Percentiles rank a stretch among this genome's conserved stretches.
These are phyloP conservation scores for Montipora cactus DNA, from an alignment of 64 coral and sea anemone species.

Conservation along the genomic window DNA sequence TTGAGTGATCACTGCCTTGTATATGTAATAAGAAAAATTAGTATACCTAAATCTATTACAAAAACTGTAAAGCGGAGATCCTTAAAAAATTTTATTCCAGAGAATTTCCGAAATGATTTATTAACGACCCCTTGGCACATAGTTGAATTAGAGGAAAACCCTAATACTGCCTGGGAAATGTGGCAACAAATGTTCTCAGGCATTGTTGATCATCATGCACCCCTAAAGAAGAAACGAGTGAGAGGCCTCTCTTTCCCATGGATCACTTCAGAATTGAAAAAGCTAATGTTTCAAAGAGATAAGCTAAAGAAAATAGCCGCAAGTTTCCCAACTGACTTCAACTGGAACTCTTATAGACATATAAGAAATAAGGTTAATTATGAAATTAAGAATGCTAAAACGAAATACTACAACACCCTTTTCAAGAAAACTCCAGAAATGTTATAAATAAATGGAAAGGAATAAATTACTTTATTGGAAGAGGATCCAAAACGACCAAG, in stretches of 20 bases:
- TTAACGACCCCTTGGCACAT: too few relatives aligned
- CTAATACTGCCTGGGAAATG: too few relatives aligned
- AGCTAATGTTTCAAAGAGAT: slow-evolving; percentile 9
- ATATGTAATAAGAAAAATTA: neutral
- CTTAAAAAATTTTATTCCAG: neutral
- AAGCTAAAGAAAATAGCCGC: slow-evolving; percentile 23
- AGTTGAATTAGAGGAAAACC: too few relatives aligned
- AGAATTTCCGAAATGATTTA: neutral
- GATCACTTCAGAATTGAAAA: too few relatives aligned
- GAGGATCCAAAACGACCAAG: too few relatives aligned
- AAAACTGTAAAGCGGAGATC: neutral
- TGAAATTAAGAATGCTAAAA: neutral
- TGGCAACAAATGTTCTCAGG: too few relatives aligned
- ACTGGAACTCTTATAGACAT: neutral
- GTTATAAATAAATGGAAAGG: too few relatives aligned
- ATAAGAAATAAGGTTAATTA: slow-evolving; percentile 3
- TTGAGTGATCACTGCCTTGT: neutral
- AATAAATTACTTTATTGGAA: too few relatives aligned
- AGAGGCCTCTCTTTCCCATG: too few relatives aligned
- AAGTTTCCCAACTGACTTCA: neutral
- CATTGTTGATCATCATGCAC: too few relatives aligned
- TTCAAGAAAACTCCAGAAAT: neutral
- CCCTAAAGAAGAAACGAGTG: too few relatives aligned
- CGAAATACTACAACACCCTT: neutral
- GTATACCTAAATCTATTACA: neutral